These are phyloP conservation scores for Halichoerus grypus DNA, from an alignment of 2,113 vertebrate genomes.

Conservation along the genomic window DNA sequence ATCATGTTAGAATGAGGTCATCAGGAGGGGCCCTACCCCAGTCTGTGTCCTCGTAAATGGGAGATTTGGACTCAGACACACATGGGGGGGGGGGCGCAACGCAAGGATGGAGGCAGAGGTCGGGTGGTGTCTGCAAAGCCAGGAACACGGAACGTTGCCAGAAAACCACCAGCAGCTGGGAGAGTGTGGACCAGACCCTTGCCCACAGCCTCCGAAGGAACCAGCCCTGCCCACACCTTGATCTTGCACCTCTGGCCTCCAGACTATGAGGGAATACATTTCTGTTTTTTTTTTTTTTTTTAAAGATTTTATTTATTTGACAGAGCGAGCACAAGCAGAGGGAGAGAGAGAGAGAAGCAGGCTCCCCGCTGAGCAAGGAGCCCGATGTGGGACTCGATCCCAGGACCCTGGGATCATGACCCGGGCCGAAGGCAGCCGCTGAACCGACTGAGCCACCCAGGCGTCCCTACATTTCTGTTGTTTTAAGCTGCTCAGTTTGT, in stretches of 20 bases:
- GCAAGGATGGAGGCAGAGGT: background rate
- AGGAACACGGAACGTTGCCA: rapidly evolving
- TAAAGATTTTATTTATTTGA: too few relatives aligned
- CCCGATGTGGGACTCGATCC: too few relatives aligned
- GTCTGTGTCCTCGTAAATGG: rapidly evolving
- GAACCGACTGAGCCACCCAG: too few relatives aligned
- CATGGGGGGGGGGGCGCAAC: rapidly evolving
- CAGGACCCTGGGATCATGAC: too few relatives aligned
- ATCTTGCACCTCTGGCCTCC: background rate
- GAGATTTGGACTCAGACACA: background rate
- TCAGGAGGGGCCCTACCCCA: background rate
- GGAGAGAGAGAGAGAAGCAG: too few relatives aligned
- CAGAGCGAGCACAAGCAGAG: too few relatives aligned
- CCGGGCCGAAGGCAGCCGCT: too few relatives aligned
- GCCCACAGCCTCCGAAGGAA: background rate
- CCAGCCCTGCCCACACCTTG: background rate
- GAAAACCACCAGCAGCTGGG: background rate
- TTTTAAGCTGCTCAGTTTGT: rapidly evolving
- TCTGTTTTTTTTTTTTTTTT: background rate
- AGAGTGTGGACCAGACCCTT: background rate
- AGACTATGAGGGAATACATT: rapidly evolving
- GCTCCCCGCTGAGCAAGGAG: too few relatives aligned
- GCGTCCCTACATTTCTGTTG: rapidly evolving
- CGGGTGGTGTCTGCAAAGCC: rapidly evolving
- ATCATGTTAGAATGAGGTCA: too few relatives aligned